Evolutionary conservation across 2,888 invertebrate genomes (phyloP), one percentile per base, ranked within the genome.

Genomic region (Brenthis hecate): DNA sequence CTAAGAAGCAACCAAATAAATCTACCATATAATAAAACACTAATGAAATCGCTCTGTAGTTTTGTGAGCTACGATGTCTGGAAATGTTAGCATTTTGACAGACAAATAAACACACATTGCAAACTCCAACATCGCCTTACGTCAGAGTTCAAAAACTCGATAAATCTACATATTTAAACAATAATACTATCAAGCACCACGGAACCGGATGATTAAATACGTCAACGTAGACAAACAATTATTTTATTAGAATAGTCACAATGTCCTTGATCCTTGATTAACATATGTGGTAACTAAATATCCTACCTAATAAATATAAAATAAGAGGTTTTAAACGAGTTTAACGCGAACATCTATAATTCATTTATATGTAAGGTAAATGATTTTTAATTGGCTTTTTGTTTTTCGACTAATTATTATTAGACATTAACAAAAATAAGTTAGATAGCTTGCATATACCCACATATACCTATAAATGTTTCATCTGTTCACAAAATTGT

Each of bases 221-320:
- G 50, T 60, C 50, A 13, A n/a, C 50, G 60, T 28, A n/a, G 28
- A 16, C 32, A 13, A 23, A 50, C 28, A 60, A 60, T 60, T 60
- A 60, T 60, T 60, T 60, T 50, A 50, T 60, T 60, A 32, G 50
- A 60, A 60, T 60, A 60, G 48, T 32, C 50, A 60, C 28, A n/a
- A n/a, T 50, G 60, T n/a, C 60, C 60, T 60, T 60, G 60, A 60
- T 48, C 50, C 32, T 50, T 50, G n/a, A 60, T 60, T 60, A 50
- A 32, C 32, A 60, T 60, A 60, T 50, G 48, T 60, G n/a, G 11
- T 50, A 32, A 23, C 32, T n/a, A 13, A 50, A 60, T n/a, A 32
- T 60, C n/a, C 13, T 32, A 60, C 48, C 8, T 16, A 58, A 8
- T 13, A 36, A 36, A 48, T 8, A 28, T 50, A 14, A 28, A 50